These are phyloP conservation scores for Syngnathus typhle DNA, from an alignment of 2,113 vertebrate genomes.

Conservation along the genomic window DNA sequence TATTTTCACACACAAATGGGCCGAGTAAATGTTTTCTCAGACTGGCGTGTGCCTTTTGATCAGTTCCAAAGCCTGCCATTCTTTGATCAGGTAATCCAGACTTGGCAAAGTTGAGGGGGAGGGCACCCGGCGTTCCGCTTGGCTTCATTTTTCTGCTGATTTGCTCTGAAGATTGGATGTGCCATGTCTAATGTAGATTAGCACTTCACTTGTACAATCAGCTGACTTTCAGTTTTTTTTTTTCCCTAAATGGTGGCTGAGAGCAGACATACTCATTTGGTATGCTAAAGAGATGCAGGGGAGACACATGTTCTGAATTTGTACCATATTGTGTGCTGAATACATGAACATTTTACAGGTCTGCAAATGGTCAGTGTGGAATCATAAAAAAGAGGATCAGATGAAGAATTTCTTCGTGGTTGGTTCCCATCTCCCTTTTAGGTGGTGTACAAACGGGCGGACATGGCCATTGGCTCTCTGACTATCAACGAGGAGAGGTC, in stretches of 20 bases:
- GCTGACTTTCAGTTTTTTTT: constrained; percentile 42
- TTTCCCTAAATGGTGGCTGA: constrained; percentile 30
- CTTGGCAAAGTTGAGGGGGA: constrained; percentile 48
- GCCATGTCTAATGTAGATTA: constrained; percentile 69
- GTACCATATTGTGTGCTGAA: constrained; percentile 21
- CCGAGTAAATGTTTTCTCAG: constrained; percentile 48
- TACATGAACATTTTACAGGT: constrained; percentile 6
- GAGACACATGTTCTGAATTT: constrained; percentile 38
- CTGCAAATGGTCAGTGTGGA: constrained; percentile 29
- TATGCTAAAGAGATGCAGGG: constrained; percentile 47
- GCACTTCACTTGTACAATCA: constrained; percentile 62
- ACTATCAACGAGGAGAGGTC: constrained; percentile 90
- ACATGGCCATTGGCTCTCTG: constrained; percentile 90
- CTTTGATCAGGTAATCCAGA: constrained; percentile 68
- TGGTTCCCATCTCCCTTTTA: constrained; percentile 33
- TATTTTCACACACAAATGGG: constrained; percentile 42
- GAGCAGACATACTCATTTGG: background rate
- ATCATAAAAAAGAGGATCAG: background rate
- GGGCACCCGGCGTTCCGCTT: constrained; percentile 41
- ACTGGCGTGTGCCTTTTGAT: constrained; percentile 57
- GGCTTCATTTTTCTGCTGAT: constrained; percentile 62
- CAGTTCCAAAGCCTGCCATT: constrained; percentile 51
- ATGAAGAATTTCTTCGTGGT: constrained; percentile 9
- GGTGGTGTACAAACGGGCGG: constrained; percentile 85
- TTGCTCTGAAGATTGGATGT: constrained; percentile 56